Conservation (phyloP, 2,888 invertebrate species). For the Chrysomela aeneicollis region DNA sequence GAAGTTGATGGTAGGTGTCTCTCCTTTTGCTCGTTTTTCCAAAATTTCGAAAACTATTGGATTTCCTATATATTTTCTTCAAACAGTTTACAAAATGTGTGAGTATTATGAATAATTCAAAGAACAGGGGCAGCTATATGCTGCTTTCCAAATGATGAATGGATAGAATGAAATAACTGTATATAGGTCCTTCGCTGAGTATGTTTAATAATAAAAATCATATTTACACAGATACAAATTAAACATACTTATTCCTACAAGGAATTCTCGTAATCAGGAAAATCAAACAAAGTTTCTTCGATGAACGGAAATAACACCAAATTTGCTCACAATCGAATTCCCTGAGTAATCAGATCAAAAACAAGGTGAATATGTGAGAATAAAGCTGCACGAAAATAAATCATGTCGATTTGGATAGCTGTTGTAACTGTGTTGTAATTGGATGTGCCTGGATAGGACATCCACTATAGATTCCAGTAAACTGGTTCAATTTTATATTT, state of each 20-base stretch:
- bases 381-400: too few relatives aligned
- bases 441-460: neutral
- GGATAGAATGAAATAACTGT: too few relatives aligned
- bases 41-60: too few relatives aligned
- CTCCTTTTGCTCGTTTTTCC: too few relatives aligned
- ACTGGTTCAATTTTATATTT: conserved; percentile 8
- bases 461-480: conserved; percentile 11
- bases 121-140: too few relatives aligned
- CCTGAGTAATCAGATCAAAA: conserved; percentile 54
- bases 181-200: too few relatives aligned
- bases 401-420: too few relatives aligned
- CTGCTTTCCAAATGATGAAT: too few relatives aligned
- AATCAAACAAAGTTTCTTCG: conserved; percentile 34
- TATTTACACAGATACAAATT: conserved; percentile 47
- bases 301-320: conserved; percentile 40
- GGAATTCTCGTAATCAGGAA: conserved; percentile 1
- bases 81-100: too few relatives aligned
- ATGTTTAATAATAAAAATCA: conserved; percentile 47
- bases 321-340: conserved; percentile 35
- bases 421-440: neutral
- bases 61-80: too few relatives aligned
- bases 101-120: too few relatives aligned
- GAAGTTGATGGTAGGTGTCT: too few relatives aligned
- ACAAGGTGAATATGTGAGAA: neutral
- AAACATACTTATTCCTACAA: conserved; percentile 31